These are phyloP conservation scores for Chaetura pelagica DNA, from an alignment of 2,113 vertebrate genomes.

Conservation along the genomic window DNA sequence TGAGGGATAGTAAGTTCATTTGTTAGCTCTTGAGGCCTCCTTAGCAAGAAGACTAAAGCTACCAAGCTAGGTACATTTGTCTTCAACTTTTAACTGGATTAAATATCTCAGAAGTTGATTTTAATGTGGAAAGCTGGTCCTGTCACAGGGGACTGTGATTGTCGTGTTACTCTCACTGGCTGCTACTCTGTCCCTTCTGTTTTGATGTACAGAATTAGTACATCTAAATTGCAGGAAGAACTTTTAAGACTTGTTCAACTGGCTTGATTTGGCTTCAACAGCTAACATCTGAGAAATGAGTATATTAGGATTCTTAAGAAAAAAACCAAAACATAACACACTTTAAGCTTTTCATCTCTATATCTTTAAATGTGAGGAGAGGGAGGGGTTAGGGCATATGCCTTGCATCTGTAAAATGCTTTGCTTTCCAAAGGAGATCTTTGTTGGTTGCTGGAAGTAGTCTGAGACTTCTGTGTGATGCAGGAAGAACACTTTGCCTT, in stretches of 20 bases:
- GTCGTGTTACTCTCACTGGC: background rate
- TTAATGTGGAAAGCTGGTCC: background rate
- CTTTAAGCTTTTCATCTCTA: slow-evolving; percentile 24
- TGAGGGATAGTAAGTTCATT: background rate
- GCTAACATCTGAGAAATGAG: slow-evolving; percentile 24
- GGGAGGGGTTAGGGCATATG: background rate
- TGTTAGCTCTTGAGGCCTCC: background rate
- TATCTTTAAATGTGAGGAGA: background rate
- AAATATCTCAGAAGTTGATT: background rate
- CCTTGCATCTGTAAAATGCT: background rate
- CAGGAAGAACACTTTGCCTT: background rate
- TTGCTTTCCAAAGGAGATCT: background rate
- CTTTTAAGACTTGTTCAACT: slow-evolving; percentile 41
- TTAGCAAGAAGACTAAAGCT: background rate
- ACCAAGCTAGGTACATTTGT: background rate
- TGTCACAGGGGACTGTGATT: background rate
- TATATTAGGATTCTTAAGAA: background rate
- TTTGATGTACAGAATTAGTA: background rate
- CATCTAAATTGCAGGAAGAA: background rate
- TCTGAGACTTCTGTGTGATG: background rate
- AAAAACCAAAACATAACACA: background rate
- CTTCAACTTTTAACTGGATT: background rate
- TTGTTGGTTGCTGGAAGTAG: background rate
- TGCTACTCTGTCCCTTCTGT: background rate
- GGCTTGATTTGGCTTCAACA: background rate